Percentiles rank a stretch among this genome's conserved stretches.
phyloP scores from a whole-genome alignment of 2,113 vertebrate species.

The Leuciscus idus region DNA sequence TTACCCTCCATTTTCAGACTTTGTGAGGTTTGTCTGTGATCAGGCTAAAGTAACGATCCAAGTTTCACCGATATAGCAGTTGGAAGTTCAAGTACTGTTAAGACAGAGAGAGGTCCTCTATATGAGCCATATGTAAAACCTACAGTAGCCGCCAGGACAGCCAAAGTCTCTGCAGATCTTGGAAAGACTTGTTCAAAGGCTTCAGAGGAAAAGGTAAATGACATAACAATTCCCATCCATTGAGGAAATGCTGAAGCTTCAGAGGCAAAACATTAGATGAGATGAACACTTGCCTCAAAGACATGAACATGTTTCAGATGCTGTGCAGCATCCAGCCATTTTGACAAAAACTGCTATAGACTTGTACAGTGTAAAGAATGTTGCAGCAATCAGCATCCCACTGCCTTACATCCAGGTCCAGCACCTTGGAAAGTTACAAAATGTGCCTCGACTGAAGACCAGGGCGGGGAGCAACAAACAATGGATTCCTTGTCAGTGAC shows the following conservation, averaged over 20 bases:
- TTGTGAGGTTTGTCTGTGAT: slow-evolving; percentile 3
- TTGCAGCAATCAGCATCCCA: slow-evolving; percentile 15
- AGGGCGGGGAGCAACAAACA: slow-evolving; percentile 6
- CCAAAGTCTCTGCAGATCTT: not conserved
- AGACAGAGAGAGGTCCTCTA: not conserved
- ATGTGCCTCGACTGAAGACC: not conserved
- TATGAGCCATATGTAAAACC: not conserved
- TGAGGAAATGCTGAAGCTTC: not conserved
- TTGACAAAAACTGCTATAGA: slow-evolving; percentile 30
- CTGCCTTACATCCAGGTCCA: slow-evolving; percentile 38
- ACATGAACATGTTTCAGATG: slow-evolving; percentile 21
- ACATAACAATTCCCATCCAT: slow-evolving; percentile 28
- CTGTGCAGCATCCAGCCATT: not conserved
- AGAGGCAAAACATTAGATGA: not conserved
- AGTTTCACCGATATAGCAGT: not conserved
- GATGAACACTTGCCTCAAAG: slow-evolving; percentile 5
- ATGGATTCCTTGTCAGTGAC: not conserved
- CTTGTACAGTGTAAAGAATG: slow-evolving; percentile 26
- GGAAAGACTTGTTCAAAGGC: not conserved
- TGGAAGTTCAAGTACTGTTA: not conserved
- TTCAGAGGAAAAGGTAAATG: not conserved
- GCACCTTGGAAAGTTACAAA: not conserved
- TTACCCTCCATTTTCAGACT: slow-evolving; percentile 8
- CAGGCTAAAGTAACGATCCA: slow-evolving; percentile 16
- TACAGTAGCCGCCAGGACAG: not conserved